Evolutionary conservation across 1,140 invertebrate genomes (phyloP).

Genomic region (Epicauta chinensis): DNA sequence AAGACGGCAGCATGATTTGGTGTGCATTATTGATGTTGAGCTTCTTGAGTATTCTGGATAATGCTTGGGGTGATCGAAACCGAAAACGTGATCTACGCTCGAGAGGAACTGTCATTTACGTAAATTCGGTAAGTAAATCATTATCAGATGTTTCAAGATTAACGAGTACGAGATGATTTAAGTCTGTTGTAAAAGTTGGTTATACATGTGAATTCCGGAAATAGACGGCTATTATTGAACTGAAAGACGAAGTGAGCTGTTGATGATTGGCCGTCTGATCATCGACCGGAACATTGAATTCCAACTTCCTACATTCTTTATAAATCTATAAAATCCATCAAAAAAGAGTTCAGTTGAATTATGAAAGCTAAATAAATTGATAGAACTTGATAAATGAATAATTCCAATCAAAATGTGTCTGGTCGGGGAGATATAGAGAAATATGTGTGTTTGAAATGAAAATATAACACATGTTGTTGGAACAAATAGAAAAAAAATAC

Average conservation of each 20-base stretch:
- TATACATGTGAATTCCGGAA: neutral
- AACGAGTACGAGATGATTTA: neutral
- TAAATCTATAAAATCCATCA: too few species aligned
- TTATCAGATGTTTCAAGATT: too few species aligned
- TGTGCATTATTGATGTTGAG: neutral
- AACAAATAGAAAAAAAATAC: too few species aligned
- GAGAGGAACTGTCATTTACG: slow-evolving; percentile 5
- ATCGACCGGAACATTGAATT: neutral
- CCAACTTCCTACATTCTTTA: neutral
- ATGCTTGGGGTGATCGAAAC: neutral
- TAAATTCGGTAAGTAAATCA: slow-evolving; percentile 1
- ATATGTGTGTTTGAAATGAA: too few species aligned
- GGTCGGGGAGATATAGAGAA: too few species aligned
- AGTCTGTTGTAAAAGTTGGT: neutral
- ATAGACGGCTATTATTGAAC: neutral
- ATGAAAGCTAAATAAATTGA: too few species aligned
- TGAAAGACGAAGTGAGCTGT: too few species aligned
- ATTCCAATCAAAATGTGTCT: too few species aligned
- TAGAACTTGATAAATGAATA: too few species aligned
- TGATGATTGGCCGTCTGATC: too few species aligned
- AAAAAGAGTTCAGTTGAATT: too few species aligned
- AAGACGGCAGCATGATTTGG: neutral
- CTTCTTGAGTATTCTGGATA: neutral
- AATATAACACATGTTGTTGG: too few species aligned
- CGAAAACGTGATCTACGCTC: slow-evolving; percentile 3